Base-by-base conservation (phyloP, 2,888 invertebrate genomes). In the Brachycybe producta region DNA sequence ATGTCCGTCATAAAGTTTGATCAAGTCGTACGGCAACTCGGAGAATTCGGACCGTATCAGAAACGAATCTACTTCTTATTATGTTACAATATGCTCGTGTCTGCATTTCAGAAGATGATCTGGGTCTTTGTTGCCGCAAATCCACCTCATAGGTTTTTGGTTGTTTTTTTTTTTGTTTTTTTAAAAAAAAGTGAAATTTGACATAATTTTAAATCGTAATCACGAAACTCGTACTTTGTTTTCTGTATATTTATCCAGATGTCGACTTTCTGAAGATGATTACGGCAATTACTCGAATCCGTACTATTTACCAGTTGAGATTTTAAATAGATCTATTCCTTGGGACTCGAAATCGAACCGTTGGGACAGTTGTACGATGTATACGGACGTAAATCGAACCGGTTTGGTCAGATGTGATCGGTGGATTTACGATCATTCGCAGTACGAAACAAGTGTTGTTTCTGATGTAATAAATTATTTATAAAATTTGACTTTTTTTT, bases 41-140 rank as follows among this genome's bases (percentile, higher is more conserved):
- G 82, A 38, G 79, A 79, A 58, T 82, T 82, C 60, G 82, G 82
- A 19, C 72, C 70, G 41, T 80, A 82, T 61, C 82, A 82, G 63
- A 74, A 72, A 57, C 70, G 77, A 55, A 77, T 81, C 54, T 81
- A 79, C 61, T 69, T 81, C 53, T 65, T 82, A 38, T 69, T 82
- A 38, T 80, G 80, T 60, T 67, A 82, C 42, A 80, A 82, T 19
- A 77, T 79, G 5, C 78, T 82, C 60, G 71, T 77, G 15, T 80
- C 80, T 64, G 81, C 81, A 42, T 77, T 82, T 58, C 81, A 82
- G 64, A 82, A 82, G 64, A 66, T 82, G 38, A 78, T 76, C 15
- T 79, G 79, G 52, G 80, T 80, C 1, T 82, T 82, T 62, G 68
- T 82, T 5, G 72, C 77, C 52, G 79, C 79, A 3, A 77, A 75